Evolutionary conservation across 2,888 invertebrate species (phyloP), one percentile per base, ranked within the genome.

Genomic region (Lithophane socia): DNA sequence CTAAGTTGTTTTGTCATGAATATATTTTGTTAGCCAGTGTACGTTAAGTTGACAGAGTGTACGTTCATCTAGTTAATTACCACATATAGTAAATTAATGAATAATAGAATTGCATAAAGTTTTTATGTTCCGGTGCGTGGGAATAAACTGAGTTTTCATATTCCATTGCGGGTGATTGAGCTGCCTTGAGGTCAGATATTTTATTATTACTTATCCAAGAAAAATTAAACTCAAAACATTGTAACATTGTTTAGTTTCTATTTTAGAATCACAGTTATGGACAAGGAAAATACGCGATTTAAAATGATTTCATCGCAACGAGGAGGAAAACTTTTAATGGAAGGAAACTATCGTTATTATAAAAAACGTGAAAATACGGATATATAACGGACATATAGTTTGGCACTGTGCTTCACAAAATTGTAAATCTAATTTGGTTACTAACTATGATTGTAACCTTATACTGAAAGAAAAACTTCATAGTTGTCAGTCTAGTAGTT

Each of bases 241-340:
- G 68, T 67, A 56, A 56, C 58, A 56, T 44, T 56, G 24, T 24
- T 44, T 18, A 49, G 18, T 56, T 69, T 69, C n/a, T 58, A 58
- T 69, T 69, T 42, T 69, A 42, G 58, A 69, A 58, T 69, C 7
- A 70, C 63, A 63, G 3, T 65, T 64, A 77, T 77, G 69, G 52
- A 72, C 63, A 64, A 63, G 67, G 66, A 67, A 76, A 71, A 66
- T 56, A 75, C 65, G 58, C 54, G 58, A 74, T 49, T 79, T 71
- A 79, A 79, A 76, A 64, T 76, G n/a, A 72, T 76, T 76, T 44
- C 65, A 69, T 80, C 73, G 56, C 80, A 80, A 80, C 63, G 67
- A 73, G 61, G 70, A 73, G 67, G 77, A 69, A 73, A 70, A 65
- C 69, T 79, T 79, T 29, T 73, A 58, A 77, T 80, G 69, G 9